Conservation (phyloP, 2,113 vertebrate species). For the Dicrurus megarhynchus region DNA sequence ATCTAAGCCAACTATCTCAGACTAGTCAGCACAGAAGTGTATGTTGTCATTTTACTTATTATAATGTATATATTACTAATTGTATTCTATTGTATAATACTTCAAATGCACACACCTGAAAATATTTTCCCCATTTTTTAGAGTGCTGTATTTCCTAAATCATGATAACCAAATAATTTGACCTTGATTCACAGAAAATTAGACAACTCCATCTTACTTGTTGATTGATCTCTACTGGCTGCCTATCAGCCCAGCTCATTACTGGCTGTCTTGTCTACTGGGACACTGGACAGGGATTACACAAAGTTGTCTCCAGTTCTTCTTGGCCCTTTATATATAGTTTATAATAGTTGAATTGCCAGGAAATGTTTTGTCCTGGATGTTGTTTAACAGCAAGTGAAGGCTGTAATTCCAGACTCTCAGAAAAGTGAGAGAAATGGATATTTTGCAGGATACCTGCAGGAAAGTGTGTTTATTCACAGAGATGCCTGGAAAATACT, state of each 20-base stretch:
- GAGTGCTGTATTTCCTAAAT: neutral
- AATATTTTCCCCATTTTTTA: neutral
- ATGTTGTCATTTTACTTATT: constrained; percentile 22
- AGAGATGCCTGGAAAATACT: constrained; percentile 1
- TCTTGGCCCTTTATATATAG: neutral
- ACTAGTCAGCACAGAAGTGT: constrained; percentile 18
- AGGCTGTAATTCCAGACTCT: constrained; percentile 32
- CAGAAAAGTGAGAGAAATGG: constrained; percentile 45
- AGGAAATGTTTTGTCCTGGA: neutral
- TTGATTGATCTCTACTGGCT: neutral
- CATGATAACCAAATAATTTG: neutral
- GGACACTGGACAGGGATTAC: neutral
- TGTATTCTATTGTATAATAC: neutral
- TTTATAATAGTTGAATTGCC: neutral
- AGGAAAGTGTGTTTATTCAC: neutral
- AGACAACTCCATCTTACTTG: neutral
- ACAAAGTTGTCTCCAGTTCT: neutral
- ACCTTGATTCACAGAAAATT: neutral
- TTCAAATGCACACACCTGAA: constrained; percentile 25
- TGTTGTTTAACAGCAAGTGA: neutral
- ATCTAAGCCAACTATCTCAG: constrained; percentile 28
- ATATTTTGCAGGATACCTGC: constrained; percentile 46
- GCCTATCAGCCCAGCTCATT: neutral
- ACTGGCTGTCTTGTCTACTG: neutral
- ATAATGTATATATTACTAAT: constrained; percentile 20